Evolutionary conservation across 2,113 vertebrate genomes (phyloP).

Genomic region (Hoplias malabaricus): DNA sequence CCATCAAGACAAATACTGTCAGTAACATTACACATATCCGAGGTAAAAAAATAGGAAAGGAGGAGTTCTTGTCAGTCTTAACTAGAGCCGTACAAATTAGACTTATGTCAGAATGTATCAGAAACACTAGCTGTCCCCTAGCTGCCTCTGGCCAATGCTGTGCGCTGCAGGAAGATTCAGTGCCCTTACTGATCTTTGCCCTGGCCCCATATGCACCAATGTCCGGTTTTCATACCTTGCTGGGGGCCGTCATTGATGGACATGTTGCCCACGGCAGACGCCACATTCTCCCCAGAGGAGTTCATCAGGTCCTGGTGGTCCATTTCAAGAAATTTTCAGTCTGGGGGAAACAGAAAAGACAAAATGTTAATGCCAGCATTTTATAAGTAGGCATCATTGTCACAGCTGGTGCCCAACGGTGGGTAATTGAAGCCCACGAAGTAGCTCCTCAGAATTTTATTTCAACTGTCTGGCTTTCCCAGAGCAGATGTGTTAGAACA

Average conservation of each 20-base stretch:
- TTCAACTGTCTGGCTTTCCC: too few species aligned
- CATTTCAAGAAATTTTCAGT: slow-evolving; percentile 48
- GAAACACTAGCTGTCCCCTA: too few species aligned
- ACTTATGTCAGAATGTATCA: too few species aligned
- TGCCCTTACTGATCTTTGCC: slow-evolving; percentile 51
- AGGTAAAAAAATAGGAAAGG: neutral
- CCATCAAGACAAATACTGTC: neutral
- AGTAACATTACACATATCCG: neutral
- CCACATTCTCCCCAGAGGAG: slow-evolving; percentile 62
- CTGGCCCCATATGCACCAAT: slow-evolving; percentile 26
- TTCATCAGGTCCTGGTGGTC: slow-evolving; percentile 54
- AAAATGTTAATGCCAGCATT: neutral
- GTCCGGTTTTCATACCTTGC: slow-evolving; percentile 53
- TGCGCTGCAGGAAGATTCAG: neutral
- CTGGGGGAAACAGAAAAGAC: slow-evolving; percentile 20
- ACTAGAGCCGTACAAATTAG: too few species aligned
- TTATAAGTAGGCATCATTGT: too few species aligned
- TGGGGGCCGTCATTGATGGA: slow-evolving; percentile 38
- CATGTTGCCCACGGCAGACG: slow-evolving; percentile 41
- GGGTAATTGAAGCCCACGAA: too few species aligned
- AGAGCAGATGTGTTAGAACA: too few species aligned
- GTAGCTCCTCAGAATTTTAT: too few species aligned
- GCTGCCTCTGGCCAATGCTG: neutral
- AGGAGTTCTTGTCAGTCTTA: too few species aligned
- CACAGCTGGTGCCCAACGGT: too few species aligned